Evolutionary conservation across 2,113 vertebrate species (phyloP), one percentile per base, ranked within the genome.

Genomic region (Chelonoidis abingdonii): DNA sequence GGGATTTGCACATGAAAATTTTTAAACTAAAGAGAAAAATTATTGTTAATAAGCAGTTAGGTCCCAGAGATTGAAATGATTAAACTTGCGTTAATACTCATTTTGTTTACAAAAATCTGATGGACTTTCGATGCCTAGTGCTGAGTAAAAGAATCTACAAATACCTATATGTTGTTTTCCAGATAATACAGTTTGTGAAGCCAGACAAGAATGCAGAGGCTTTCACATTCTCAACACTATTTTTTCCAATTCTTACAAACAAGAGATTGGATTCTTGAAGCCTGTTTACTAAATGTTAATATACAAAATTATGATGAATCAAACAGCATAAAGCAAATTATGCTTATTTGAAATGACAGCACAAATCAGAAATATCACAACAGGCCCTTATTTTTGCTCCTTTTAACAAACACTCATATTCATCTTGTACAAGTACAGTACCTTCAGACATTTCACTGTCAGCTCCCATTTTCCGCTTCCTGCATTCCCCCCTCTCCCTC

Each of bases 401-500:
- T 95, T n/a, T 94, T 54, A 96, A 86, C 52, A 54, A 93, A 96
- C 76, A 94, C 81, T 94, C 29, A 96, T 47, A 95, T 96, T 95
- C 62, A 90, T 96, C 92, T 97, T 96, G 72, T 95, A 92, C 38
- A 5, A 1, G 80, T 96, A 88, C 3, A 89, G 85, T 90, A 96
- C 87, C 88, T 97, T 97, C 94, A 92, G 85, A 94, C 44, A 57
- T 94, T 97, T 95, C 89, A 90, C 90, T 96, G 92, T 97, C 95
- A 94, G 93, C 83, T 96, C 89, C 95, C 93, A 96, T 98, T 98
- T 98, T 98, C 98, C 98, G 97, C 97, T 98, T 97, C 94, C 93
- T 98, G 97, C 93, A 88, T 98, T 98, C 94, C 85, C 98, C 89
- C 88, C 93, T 90, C 98, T 65, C 31, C n/a, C 65, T 93, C 97